Evolutionary conservation across 92 coral and sea anemone species (phyloP).

Genomic region (Epizoanthus scotinus): DNA sequence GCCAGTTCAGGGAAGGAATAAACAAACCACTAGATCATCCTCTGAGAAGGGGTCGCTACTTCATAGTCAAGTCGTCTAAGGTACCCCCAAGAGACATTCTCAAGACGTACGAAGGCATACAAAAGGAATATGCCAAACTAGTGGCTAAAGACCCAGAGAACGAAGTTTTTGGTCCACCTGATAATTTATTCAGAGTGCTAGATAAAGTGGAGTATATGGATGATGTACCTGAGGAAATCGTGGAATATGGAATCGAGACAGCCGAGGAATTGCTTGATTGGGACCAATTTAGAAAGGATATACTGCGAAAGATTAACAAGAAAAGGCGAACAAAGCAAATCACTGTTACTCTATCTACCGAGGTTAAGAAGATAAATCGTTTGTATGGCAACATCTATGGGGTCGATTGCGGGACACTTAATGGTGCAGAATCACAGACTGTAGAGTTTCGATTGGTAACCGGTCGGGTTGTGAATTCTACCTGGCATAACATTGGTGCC

Average conservation of each 20-base stretch:
- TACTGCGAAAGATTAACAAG: constrained; percentile 30
- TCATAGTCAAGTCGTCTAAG: constrained; percentile 55
- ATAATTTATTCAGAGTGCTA: constrained; percentile 57
- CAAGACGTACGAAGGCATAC: constrained; percentile 52
- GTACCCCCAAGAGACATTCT: constrained; percentile 45
- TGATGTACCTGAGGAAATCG: constrained; percentile 46
- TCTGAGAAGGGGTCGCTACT: constrained; percentile 66
- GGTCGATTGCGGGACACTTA: constrained; percentile 5
- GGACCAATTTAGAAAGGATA: constrained; percentile 45
- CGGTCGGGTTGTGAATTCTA: constrained; percentile 49
- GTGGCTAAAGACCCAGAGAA: constrained; percentile 51
- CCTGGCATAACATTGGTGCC: constrained; percentile 69
- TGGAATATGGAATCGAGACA: constrained; percentile 66
- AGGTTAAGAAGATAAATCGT: constrained; percentile 37
- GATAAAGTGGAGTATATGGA: constrained; percentile 48
- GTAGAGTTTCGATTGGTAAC: constrained; percentile 8
- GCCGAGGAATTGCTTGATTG: constrained; percentile 67
- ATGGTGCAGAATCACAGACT: background rate
- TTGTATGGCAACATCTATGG: constrained; percentile 23
- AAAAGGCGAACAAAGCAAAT: background rate
- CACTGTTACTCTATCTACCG: constrained; percentile 29
- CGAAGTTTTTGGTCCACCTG: constrained; percentile 69
- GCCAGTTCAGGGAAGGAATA: constrained; percentile 55
- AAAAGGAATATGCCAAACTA: constrained; percentile 59
- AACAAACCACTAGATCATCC: constrained; percentile 50